Conservation (phyloP, 92 coral and sea anemone genomes). For the Diadumene lineata region DNA sequence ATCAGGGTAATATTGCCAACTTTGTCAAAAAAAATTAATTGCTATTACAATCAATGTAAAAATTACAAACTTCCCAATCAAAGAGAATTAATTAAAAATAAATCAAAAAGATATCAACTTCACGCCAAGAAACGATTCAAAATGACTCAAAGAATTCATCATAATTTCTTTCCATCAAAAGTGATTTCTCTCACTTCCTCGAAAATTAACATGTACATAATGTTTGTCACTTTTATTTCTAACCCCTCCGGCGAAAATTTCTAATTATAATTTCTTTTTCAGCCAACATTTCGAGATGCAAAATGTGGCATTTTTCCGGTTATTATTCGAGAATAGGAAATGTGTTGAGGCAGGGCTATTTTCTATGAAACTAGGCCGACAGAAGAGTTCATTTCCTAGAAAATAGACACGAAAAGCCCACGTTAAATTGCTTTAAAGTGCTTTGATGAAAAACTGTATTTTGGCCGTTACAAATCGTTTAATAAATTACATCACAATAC, state of each 20-base stretch:
- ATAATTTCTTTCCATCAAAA: neutral
- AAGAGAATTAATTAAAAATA: no score
- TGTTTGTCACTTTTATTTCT: conserved; percentile 6
- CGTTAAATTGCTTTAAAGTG: no score
- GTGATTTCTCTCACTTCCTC: conserved; percentile 16
- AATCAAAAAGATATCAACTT: neutral
- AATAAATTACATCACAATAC: no score
- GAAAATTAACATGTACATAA: conserved; percentile 7
- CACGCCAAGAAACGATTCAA: neutral
- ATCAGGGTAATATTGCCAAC: no score
- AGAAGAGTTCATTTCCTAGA: conserved; percentile 15
- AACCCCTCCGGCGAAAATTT: conserved; percentile 9
- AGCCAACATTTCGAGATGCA: conserved; percentile 24
- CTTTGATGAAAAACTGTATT: no score
- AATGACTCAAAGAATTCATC: conserved; percentile 7
- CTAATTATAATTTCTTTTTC: conserved; percentile 11
- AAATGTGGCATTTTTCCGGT: conserved; percentile 27
- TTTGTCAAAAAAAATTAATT: no score
- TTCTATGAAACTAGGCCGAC: conserved; percentile 21
- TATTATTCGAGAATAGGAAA: conserved; percentile 21
- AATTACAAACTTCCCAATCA: no score
- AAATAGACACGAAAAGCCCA: neutral
- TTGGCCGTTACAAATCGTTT: no score
- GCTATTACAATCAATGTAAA: no score
- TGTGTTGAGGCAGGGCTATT: conserved; percentile 21